phyloP scores from a whole-genome alignment of 2,888 invertebrate species.

The Hydroisotoma schaefferi region DNA sequence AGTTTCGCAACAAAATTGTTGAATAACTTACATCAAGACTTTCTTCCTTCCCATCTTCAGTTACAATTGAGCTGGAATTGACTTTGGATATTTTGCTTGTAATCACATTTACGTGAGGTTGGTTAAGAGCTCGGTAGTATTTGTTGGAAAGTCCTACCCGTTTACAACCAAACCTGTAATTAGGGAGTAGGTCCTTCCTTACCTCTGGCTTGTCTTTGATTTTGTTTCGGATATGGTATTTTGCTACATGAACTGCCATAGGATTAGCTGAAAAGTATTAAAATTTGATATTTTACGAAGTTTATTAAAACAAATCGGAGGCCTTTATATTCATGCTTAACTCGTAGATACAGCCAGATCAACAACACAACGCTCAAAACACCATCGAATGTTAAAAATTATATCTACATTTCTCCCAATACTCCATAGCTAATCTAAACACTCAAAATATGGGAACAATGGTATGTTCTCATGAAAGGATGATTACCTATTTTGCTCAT shows the following conservation, averaged over 20 bases:
- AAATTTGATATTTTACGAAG: not conserved
- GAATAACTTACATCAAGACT: slow-evolving; percentile 8
- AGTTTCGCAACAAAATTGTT: not conserved
- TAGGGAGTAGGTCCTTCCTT: slow-evolving; percentile 11
- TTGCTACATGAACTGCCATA: not conserved
- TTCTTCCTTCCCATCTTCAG: slow-evolving; percentile 3
- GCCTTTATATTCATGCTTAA: too few relatives aligned
- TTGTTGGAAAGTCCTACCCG: slow-evolving; percentile 7
- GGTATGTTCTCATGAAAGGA: too few relatives aligned
- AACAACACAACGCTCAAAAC: not conserved
- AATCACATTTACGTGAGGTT: slow-evolving; percentile 8
- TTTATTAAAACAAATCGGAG: too few relatives aligned
- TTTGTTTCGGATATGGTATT: not conserved
- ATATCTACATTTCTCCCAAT: not conserved
- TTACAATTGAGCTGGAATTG: not conserved
- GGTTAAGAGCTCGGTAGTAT: slow-evolving; percentile 7
- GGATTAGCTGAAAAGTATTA: not conserved
- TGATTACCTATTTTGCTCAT: slow-evolving; percentile 16
- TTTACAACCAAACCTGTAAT: slow-evolving; percentile 23
- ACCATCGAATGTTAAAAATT: not conserved
- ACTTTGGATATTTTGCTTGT: slow-evolving; percentile 5
- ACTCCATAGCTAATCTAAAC: too few relatives aligned
- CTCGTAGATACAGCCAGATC: too few relatives aligned
- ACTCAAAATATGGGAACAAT: too few relatives aligned
- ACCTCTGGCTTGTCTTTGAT: not conserved